phyloP scores from a whole-genome alignment of 2,888 invertebrate species.

The Acleris emargana region DNA sequence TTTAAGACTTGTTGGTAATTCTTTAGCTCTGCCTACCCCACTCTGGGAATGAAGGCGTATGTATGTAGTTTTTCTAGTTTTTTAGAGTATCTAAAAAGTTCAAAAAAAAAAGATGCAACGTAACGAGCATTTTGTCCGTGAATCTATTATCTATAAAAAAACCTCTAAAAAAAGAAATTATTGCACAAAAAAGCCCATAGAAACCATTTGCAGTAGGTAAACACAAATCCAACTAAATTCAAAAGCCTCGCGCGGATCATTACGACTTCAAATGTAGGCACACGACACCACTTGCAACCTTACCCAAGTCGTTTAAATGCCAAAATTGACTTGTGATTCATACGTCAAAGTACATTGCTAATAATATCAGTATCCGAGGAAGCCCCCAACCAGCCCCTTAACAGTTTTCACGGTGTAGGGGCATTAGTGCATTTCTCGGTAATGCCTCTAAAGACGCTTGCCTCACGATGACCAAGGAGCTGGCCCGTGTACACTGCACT shows the following conservation, averaged over 20 bases:
- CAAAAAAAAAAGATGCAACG: too few relatives aligned
- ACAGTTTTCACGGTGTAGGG: conserved; percentile 80
- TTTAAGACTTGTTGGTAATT: too few relatives aligned
- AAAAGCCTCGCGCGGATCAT: neutral
- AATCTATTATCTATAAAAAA: too few relatives aligned
- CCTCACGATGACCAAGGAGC: conserved; percentile 73
- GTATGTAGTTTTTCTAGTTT: too few relatives aligned
- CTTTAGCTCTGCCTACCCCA: too few relatives aligned
- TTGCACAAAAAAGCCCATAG: too few relatives aligned
- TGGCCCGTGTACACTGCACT: conserved; percentile 35
- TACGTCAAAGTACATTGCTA: conserved; percentile 53
- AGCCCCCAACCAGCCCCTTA: conserved; percentile 82
- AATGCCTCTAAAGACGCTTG: conserved; percentile 80
- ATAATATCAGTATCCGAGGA: conserved; percentile 82
- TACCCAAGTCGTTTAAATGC: conserved; percentile 1
- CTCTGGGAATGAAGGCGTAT: too few relatives aligned
- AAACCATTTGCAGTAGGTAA: too few relatives aligned
- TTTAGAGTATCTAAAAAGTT: too few relatives aligned
- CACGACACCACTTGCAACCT: neutral
- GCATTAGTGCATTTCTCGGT: conserved; percentile 82
- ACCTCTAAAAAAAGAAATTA: too few relatives aligned
- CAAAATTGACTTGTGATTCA: neutral
- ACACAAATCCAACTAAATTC: neutral
- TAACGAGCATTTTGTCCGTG: too few relatives aligned
- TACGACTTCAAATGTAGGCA: neutral